These are phyloP conservation scores for Eurytoma californica DNA, from an alignment of 2,888 invertebrate species.

Conservation along the genomic window DNA sequence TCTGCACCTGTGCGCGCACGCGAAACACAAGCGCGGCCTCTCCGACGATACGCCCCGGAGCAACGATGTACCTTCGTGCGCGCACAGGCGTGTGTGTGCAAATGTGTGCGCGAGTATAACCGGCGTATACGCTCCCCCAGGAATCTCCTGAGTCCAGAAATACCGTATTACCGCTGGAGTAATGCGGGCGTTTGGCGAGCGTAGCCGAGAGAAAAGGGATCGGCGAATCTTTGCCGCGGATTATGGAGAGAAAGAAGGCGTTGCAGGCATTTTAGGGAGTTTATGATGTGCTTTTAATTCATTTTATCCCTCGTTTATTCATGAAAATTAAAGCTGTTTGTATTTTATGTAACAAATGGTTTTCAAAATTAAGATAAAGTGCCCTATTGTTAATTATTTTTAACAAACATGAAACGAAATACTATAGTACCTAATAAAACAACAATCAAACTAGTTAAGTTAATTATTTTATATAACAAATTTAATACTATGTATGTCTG, in stretches of 20 bases:
- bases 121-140: slow-evolving; percentile 29
- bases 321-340: background rate
- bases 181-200: slow-evolving; percentile 6
- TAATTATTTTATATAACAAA: too few relatives aligned
- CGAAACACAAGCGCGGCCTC: background rate
- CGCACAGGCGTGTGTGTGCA: background rate
- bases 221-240: slow-evolving; percentile 24
- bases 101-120: slow-evolving; percentile 4
- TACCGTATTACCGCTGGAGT: slow-evolving; percentile 37
- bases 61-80: too few relatives aligned
- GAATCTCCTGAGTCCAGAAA: slow-evolving; percentile 19
- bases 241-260: background rate
- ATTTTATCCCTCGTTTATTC: background rate
- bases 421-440: too few relatives aligned
- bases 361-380: background rate
- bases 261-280: background rate
- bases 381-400: too few relatives aligned
- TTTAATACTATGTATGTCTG: too few relatives aligned
- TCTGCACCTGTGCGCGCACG: slow-evolving; percentile 34
- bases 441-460: too few relatives aligned
- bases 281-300: background rate
- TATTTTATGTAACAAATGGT: background rate
- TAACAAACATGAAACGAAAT: too few relatives aligned
- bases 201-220: background rate
- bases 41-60: too few relatives aligned